These are phyloP conservation scores for Oryctes rhinoceros DNA, from an alignment of 1,140 invertebrate species.

Conservation along the genomic window DNA sequence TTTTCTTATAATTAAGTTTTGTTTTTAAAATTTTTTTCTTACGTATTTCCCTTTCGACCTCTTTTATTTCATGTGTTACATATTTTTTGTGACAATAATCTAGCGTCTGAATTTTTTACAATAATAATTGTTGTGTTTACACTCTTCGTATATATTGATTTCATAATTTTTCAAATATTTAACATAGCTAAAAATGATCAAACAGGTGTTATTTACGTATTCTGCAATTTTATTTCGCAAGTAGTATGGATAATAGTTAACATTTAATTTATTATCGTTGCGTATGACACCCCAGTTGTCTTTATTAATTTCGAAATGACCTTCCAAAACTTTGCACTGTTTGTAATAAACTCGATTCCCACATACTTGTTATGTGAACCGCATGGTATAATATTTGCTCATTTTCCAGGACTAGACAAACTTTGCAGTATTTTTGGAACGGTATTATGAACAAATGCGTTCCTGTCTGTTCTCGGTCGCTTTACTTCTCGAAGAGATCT, in stretches of 20 bases:
- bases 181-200: conserved; percentile 38
- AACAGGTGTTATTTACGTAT: conserved; percentile 35
- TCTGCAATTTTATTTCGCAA: conserved; percentile 36
- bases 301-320: conserved; percentile 13
- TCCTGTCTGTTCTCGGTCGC: too few species aligned
- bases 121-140: conserved; percentile 30
- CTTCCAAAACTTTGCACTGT: conserved; percentile 31
- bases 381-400: conserved; percentile 6
- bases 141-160: conserved; percentile 29
- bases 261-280: conserved; percentile 6
- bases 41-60: not conserved
- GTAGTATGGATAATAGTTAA: conserved; percentile 40
- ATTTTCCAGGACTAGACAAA: conserved; percentile 26
- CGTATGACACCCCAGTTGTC: conserved; percentile 22
- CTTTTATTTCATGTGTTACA: too few species aligned
- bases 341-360: conserved; percentile 10
- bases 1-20: conserved; percentile 25
- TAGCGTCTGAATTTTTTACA: conserved; percentile 43
- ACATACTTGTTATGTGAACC: not conserved
- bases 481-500: too few species aligned
- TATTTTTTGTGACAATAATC: too few species aligned
- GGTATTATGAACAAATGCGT: too few species aligned
- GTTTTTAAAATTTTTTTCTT: conserved; percentile 10
- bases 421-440: conserved; percentile 22
- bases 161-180: conserved; percentile 31